Conservation (phyloP, 2,888 invertebrate species). For the Hypercompe scribonia region DNA sequence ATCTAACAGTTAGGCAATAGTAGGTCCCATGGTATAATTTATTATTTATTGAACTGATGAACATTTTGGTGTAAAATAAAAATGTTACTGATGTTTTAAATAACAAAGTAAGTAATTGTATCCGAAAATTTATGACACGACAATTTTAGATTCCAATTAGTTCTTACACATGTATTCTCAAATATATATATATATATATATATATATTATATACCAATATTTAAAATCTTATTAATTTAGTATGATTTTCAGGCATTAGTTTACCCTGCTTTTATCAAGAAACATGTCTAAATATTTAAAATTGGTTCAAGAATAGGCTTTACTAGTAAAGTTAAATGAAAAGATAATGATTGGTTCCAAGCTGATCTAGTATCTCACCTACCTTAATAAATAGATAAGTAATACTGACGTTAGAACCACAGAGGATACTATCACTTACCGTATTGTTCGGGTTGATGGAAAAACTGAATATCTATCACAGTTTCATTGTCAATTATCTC, state of each 20-base stretch:
- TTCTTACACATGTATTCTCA: slow-evolving; percentile 38
- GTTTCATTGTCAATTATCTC: slow-evolving; percentile 57
- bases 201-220: slow-evolving; percentile 55
- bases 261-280: slow-evolving; percentile 82
- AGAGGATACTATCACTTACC: slow-evolving; percentile 23
- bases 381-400: slow-evolving; percentile 24
- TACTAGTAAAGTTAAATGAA: slow-evolving; percentile 50
- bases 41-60: slow-evolving; percentile 61
- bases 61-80: slow-evolving; percentile 42
- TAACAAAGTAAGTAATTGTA: slow-evolving; percentile 16
- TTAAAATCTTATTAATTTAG: slow-evolving; percentile 67
- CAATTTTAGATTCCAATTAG: slow-evolving; percentile 27
- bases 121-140: slow-evolving; percentile 26
- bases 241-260: slow-evolving; percentile 77
- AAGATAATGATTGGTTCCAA: slow-evolving; percentile 32
- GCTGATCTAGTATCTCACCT: slow-evolving; percentile 34
- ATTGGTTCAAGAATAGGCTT: slow-evolving; percentile 76
- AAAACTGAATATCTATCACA: slow-evolving; percentile 64
- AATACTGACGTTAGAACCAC: slow-evolving; percentile 30
- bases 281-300: slow-evolving; percentile 73
- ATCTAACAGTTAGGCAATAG: slow-evolving; percentile 74
- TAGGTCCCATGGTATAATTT: slow-evolving; percentile 72
- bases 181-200: too few relatives aligned
- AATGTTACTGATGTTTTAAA: slow-evolving; percentile 19
- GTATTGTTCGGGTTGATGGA: slow-evolving; percentile 36